phyloP scores from a whole-genome alignment of 37 sponge, comb jelly and placozoan species.

The Lycopodina hypogea region DNA sequence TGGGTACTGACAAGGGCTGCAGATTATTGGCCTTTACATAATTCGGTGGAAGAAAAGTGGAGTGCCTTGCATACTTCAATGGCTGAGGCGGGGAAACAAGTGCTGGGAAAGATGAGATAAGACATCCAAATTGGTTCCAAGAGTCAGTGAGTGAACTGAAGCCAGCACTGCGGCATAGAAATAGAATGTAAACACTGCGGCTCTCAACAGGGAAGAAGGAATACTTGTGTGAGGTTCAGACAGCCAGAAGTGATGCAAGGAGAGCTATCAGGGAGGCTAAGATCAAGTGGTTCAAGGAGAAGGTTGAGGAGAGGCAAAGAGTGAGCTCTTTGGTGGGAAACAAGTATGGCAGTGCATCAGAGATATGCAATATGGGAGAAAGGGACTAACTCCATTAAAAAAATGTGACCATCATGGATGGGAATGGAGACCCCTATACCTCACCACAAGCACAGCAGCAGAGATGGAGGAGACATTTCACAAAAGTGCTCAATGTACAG shows the following conservation, averaged over 20 bases:
- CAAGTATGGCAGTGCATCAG: too few relatives aligned
- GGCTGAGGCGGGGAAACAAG: background rate
- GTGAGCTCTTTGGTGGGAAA: too few relatives aligned
- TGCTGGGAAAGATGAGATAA: background rate
- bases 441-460: too few relatives aligned
- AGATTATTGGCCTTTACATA: background rate
- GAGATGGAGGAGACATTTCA: background rate
- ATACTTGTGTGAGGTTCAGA: background rate
- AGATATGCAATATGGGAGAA: too few relatives aligned
- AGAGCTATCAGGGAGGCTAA: background rate
- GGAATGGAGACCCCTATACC: too few relatives aligned
- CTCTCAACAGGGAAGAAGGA: background rate
- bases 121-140: slow-evolving; percentile 27
- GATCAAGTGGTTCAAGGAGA: background rate
- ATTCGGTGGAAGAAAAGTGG: background rate
- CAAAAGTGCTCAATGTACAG: background rate
- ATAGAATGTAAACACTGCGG: background rate
- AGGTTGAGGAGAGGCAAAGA: background rate
- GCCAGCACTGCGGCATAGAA: background rate
- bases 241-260: slow-evolving; percentile 1
- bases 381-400: background rate
- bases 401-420: too few relatives aligned
- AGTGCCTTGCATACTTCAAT: background rate
- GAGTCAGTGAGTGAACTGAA: background rate
- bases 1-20: background rate